phyloP scores from a whole-genome alignment of 1,140 invertebrate species.

The Caenorhabditis tropicalis region DNA sequence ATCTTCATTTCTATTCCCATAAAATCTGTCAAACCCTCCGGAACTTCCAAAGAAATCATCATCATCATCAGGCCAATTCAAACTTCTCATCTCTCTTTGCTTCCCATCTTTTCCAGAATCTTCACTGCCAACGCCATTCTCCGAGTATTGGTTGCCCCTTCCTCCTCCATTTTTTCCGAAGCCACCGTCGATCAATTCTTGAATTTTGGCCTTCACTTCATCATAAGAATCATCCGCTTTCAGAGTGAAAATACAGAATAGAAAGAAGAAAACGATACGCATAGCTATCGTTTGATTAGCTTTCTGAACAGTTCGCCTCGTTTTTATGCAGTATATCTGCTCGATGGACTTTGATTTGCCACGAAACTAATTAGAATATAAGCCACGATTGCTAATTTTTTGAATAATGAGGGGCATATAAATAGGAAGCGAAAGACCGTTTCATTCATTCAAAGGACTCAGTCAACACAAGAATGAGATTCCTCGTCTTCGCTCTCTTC shows the following conservation, averaged over 20 bases:
- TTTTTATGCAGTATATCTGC: not conserved
- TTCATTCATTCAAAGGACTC: not conserved
- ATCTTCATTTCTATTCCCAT: not conserved
- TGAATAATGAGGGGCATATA: not conserved
- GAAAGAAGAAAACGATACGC: not conserved
- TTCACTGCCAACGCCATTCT: not conserved
- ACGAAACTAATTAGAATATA: not conserved
- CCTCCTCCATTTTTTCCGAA: not conserved
- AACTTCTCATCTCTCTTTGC: not conserved
- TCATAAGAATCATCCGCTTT: not conserved
- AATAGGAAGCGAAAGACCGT: not conserved
- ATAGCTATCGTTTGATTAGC: not conserved
- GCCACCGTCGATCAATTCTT: not conserved
- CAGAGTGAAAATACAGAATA: not conserved
- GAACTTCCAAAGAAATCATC: not conserved
- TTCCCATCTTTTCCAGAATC: not conserved
- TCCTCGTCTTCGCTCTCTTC: not conserved
- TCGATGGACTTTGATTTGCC: not conserved
- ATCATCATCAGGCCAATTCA: not conserved
- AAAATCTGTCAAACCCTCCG: not conserved
- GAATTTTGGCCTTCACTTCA: not conserved
- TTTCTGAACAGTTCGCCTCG: not conserved
- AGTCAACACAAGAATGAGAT: not conserved
- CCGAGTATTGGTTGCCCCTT: not conserved
- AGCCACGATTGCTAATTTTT: not conserved